Evolutionary conservation across 2,113 vertebrate species (phyloP).

Genomic region (Sceloporus undulatus): DNA sequence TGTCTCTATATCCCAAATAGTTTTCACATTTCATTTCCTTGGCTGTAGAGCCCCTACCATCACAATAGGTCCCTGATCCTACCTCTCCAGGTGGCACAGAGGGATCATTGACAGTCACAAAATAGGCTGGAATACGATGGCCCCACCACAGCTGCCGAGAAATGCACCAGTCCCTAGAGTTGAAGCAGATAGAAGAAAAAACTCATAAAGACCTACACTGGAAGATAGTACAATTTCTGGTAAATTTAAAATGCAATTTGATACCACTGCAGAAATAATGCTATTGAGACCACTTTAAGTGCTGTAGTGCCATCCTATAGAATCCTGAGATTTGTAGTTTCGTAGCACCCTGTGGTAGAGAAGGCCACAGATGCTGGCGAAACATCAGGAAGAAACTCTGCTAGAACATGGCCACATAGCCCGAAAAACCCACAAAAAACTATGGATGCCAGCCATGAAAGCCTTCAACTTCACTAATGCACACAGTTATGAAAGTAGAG

Average conservation of each 20-base stretch:
- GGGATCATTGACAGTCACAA: slow-evolving; percentile 83
- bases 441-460: too few species aligned
- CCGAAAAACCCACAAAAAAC: too few species aligned
- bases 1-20: not conserved
- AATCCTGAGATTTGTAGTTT: too few species aligned
- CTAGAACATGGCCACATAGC: too few species aligned
- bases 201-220: not conserved
- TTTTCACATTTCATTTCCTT: not conserved
- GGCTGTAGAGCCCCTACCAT: not conserved
- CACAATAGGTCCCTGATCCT: not conserved
- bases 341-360: too few species aligned
- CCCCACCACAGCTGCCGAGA: slow-evolving; percentile 95
- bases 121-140: slow-evolving; percentile 91
- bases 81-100: slow-evolving; percentile 87
- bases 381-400: too few species aligned
- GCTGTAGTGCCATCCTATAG: too few species aligned
- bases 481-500: not conserved
- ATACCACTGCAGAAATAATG: too few species aligned
- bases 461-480: not conserved
- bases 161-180: slow-evolving; percentile 85
- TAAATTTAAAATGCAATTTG: too few species aligned
- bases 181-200: not conserved
- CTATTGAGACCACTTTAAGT: too few species aligned
- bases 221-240: not conserved
- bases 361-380: too few species aligned